Base-by-base conservation (phyloP, 2,888 invertebrate species). In the Latrodectus hesperus region DNA sequence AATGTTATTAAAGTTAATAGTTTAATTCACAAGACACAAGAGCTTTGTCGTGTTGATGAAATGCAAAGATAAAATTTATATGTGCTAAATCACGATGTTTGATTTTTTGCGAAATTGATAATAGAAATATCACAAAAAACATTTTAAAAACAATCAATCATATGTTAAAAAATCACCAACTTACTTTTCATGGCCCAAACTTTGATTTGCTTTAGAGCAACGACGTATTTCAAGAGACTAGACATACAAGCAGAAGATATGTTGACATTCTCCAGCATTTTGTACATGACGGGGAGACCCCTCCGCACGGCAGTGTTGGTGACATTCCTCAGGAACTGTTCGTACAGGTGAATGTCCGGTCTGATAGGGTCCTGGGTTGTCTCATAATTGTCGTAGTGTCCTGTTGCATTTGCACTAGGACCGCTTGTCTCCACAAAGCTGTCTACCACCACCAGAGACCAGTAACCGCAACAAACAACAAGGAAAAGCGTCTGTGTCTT, bases 171-270 rank as follows among this genome's bases (percentile, higher is more conserved):
- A 60, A 76, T n/a, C n/a, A 26, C 9, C 12, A 5, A 65, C 84
- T 88, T 76, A 88, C 88, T 88, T 80, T 65, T 70, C 72, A 88
- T 84, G 16, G 88, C 88, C 88, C 88, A 88, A 8, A 84, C 88
- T 72, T 84, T 83, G 22, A 88, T 84, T 72, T 80, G 77, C 38
- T 80, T 88, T 10, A 88, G 51, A 8, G 84, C 68, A 17, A 84
- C 68, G 1, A 60, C 76, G 22, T 88, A 88, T 51, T 88, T 88
- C 12, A 88, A 11, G 22, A 88, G 64, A 60, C 84, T 88, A 2
- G 84, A 73, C 49, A 84, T 17, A 22, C 88, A 88, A 10, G 17
- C 70, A 26, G 88, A 67, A 11, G 88, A 88, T 49, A 88, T 76
- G 12, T 83, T 84, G 5, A 88, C 80, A 0, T 75, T 84, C 67